A percentile compares a stretch with the other conserved stretches of the same genome.
Evolutionary conservation across 2,888 invertebrate species (phyloP).

Genomic region (Neocrepidodera transversa): DNA sequence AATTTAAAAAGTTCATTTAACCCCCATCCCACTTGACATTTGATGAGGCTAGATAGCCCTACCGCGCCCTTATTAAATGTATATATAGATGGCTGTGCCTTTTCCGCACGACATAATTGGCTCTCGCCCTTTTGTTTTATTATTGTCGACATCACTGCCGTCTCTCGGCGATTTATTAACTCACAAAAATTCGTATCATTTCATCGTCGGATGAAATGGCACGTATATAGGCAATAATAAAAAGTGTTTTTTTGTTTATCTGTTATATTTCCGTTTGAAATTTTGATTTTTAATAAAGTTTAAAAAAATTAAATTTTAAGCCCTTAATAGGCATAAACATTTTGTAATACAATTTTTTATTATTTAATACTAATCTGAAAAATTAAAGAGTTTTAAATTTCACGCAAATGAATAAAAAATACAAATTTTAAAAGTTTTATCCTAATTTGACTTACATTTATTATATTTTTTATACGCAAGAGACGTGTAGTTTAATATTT

Average conservation of each 20-base stretch:
- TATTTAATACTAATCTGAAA: no score
- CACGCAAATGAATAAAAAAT: no score
- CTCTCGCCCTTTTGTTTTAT: conserved; percentile 31
- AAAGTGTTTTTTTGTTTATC: neutral
- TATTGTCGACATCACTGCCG: conserved; percentile 12
- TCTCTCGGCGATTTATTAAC: conserved; percentile 29
- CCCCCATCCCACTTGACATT: conserved; percentile 31
- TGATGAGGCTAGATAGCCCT: conserved; percentile 29
- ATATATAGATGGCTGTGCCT: conserved; percentile 27
- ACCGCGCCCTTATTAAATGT: conserved; percentile 17
- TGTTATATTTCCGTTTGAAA: no score
- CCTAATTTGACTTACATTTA: no score
- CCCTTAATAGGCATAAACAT: no score
- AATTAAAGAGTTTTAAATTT: no score
- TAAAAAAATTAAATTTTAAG: no score
- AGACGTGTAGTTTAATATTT: no score
- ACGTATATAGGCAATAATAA: neutral
- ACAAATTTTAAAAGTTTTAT: no score
- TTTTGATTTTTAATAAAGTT: no score
- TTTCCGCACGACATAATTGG: conserved; percentile 31
- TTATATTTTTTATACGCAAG: no score
- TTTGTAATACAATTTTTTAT: no score
- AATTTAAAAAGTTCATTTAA: conserved; percentile 19
- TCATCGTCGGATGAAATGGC: conserved; percentile 1
- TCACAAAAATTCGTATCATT: neutral